These are phyloP conservation scores for Ganaspis brasiliensis DNA, from an alignment of 2,888 invertebrate genomes.

Conservation along the genomic window DNA sequence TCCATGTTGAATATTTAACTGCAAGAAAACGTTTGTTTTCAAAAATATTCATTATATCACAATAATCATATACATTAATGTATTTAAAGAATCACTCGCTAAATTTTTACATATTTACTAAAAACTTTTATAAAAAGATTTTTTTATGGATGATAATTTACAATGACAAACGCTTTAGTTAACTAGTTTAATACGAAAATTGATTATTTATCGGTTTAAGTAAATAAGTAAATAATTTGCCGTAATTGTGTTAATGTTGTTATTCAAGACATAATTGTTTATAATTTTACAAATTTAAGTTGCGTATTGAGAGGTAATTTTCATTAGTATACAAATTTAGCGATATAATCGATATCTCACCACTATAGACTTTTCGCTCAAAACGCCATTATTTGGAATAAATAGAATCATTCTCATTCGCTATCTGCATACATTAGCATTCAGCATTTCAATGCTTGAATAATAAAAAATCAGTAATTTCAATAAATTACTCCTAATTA, in stretches of 20 bases:
- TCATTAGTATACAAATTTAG: neutral
- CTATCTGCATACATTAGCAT: neutral
- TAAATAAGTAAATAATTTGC: too few relatives aligned
- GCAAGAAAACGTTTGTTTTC: slow-evolving; percentile 33
- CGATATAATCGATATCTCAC: neutral
- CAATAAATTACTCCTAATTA: slow-evolving; percentile 16
- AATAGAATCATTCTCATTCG: neutral
- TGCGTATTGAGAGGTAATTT: neutral
- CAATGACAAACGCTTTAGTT: neutral
- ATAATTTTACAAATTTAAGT: slow-evolving; percentile 15
- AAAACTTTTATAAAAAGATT: neutral
- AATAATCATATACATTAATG: slow-evolving; percentile 23
- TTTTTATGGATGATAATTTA: neutral
- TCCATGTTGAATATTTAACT: slow-evolving; percentile 27
- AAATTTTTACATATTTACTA: neutral
- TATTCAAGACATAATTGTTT: neutral
- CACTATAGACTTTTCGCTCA: slow-evolving; percentile 1
- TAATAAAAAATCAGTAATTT: neutral
- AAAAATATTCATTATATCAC: slow-evolving; percentile 24
- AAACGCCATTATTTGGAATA: neutral
- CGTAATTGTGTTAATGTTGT: too few relatives aligned
- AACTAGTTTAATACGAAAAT: too few relatives aligned
- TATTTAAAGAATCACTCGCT: slow-evolving; percentile 27
- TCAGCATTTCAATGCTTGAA: slow-evolving; percentile 19
- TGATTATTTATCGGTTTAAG: too few relatives aligned